Conservation (phyloP, 2,797 vertebrate genomes). For the Xenopus petersii region DNA sequence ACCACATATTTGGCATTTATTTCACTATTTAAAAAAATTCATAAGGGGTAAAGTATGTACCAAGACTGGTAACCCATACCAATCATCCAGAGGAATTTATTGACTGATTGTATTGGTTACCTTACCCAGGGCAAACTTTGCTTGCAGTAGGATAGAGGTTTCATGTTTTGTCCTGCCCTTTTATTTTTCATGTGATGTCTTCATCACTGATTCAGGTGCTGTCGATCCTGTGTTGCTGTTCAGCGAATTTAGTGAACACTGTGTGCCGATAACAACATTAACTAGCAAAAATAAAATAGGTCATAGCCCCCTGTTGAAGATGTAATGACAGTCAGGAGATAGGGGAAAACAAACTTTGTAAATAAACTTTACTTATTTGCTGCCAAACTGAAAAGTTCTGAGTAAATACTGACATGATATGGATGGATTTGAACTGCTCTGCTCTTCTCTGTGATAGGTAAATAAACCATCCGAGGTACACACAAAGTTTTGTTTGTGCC, state of each 20-base stretch:
- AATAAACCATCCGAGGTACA: conserved; percentile 17
- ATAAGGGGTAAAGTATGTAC: no score
- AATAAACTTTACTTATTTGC: conserved; percentile 16
- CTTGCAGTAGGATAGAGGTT: no score
- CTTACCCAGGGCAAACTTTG: no score
- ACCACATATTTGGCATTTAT: no score
- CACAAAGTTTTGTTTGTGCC: conserved; percentile 4
- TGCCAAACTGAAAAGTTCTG: conserved; percentile 38
- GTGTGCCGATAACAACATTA: conserved; percentile 27
- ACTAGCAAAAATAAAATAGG: conserved; percentile 16
- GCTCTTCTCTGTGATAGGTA: conserved; percentile 34
- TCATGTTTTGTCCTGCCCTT: not conserved
- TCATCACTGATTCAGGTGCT: conserved; percentile 17
- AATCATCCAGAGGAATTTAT: no score
- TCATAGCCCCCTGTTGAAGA: conserved; percentile 30
- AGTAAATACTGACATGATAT: conserved; percentile 41
- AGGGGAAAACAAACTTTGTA: conserved; percentile 45
- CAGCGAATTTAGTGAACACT: conserved; percentile 12
- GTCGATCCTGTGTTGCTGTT: conserved; percentile 10
- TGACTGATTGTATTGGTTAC: no score
- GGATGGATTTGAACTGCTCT: conserved; percentile 48
- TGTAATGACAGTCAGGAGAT: conserved; percentile 19
- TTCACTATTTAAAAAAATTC: no score
- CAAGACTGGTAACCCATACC: no score
- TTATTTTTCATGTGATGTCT: conserved; percentile 14